A percentile compares a stretch with the other conserved stretches of the same genome.
Evolutionary conservation across 2,888 invertebrate species (phyloP).

Genomic region (Eupithecia subumbrata): DNA sequence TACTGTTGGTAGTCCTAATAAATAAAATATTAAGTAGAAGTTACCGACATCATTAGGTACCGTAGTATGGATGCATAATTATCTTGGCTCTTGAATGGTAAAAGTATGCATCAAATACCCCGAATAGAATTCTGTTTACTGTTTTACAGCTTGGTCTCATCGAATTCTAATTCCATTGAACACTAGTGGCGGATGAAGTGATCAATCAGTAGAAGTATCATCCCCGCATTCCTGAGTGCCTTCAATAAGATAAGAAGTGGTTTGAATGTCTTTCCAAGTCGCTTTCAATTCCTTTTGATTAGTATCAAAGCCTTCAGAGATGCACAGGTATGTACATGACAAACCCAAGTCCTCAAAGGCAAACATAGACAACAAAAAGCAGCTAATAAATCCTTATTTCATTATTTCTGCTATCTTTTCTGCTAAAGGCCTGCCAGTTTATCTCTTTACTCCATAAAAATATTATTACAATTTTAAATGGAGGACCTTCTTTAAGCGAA

Average conservation of each 20-base stretch:
- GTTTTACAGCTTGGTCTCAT: neutral
- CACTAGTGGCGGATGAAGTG: slow-evolving; percentile 9
- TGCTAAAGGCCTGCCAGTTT: neutral
- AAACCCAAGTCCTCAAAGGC: neutral
- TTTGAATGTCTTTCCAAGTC: slow-evolving; percentile 1
- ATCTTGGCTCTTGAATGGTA: neutral
- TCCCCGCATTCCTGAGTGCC: slow-evolving; percentile 2
- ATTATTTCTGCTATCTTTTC: neutral
- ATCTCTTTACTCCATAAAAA: slow-evolving; percentile 13
- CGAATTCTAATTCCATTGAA: slow-evolving; percentile 14
- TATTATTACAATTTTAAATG: slow-evolving; percentile 15
- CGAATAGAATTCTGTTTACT: neutral
- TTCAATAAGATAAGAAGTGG: neutral
- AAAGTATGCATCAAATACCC: neutral
- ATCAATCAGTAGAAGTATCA: slow-evolving; percentile 4
- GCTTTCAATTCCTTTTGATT: neutral
- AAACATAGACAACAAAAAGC: neutral
- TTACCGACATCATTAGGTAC: neutral
- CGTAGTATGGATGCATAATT: neutral
- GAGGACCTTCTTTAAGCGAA: slow-evolving; percentile 9
- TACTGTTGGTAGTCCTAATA: neutral
- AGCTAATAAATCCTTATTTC: slow-evolving; percentile 6
- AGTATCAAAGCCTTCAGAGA: neutral
- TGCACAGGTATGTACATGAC: neutral
- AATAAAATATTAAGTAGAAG: neutral